phyloP scores from a whole-genome alignment of 1,140 invertebrate species.

The Drosophila parabipectinata region DNA sequence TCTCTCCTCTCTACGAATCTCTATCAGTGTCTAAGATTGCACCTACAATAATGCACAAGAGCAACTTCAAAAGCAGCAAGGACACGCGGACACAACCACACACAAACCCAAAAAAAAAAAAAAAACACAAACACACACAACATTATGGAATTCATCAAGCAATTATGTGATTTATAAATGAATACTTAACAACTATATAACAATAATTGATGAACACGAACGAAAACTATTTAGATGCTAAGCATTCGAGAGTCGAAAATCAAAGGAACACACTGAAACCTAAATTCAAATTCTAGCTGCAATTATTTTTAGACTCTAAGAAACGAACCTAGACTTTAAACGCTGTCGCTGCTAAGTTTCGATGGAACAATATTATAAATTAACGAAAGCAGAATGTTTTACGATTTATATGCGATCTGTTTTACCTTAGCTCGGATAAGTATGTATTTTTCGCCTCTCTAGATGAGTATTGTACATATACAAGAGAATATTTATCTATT shows the following conservation, averaged over 20 bases:
- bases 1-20: constrained; percentile 31
- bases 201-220: constrained; percentile 71
- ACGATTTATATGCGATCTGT: constrained; percentile 54
- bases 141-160: constrained; percentile 81
- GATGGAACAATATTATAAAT: constrained; percentile 8
- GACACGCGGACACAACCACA: constrained; percentile 12
- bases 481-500: constrained; percentile 22
- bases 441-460: constrained; percentile 51
- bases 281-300: constrained; percentile 74
- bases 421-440: constrained; percentile 33
- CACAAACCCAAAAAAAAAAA: background rate
- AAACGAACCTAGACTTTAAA: constrained; percentile 41
- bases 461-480: constrained; percentile 69
- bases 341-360: constrained; percentile 34
- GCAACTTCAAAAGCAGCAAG: constrained; percentile 46
- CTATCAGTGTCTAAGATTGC: constrained; percentile 68
- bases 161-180: constrained; percentile 81
- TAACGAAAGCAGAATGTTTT: constrained; percentile 25
- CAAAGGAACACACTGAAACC: constrained; percentile 53
- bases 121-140: constrained; percentile 6
- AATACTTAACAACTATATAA: constrained; percentile 79
- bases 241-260: constrained; percentile 64
- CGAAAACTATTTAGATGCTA: constrained; percentile 52
- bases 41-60: constrained; percentile 53
- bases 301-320: constrained; percentile 73